phyloP scores from a whole-genome alignment of 2,113 vertebrate species.

The Pteruthius melanotis region DNA sequence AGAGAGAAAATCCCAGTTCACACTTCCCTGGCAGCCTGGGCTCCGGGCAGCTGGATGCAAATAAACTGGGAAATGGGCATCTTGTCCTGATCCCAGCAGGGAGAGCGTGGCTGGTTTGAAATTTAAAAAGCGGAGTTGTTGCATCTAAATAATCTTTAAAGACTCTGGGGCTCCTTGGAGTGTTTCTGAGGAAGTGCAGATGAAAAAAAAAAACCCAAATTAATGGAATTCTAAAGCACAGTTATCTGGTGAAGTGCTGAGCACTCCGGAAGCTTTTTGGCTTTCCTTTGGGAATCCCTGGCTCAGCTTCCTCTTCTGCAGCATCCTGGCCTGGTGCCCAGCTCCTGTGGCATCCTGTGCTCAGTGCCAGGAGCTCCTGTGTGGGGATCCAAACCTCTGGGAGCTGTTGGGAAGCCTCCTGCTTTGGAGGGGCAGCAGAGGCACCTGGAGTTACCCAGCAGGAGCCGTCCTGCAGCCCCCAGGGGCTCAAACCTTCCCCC shows the following conservation, averaged over 20 bases:
- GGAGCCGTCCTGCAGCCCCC: not conserved
- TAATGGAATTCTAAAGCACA: not conserved
- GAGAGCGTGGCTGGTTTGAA: not conserved
- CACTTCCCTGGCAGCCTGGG: not conserved
- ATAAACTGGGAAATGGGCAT: not conserved
- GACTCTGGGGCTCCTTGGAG: not conserved
- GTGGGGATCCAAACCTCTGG: not conserved
- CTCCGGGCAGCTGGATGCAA: not conserved
- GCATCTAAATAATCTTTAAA: not conserved
- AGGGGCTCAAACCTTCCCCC: not conserved
- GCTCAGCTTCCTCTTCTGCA: not conserved
- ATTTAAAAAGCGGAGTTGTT: not conserved
- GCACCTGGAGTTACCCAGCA: not conserved
- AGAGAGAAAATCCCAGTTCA: not conserved
- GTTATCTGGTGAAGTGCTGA: not conserved
- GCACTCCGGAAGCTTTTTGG: not conserved
- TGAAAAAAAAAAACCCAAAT: not conserved
- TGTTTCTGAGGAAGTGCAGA: not conserved
- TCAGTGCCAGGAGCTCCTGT: not conserved
- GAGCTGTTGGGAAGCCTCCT: not conserved
- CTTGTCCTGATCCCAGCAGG: not conserved
- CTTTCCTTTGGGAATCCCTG: not conserved
- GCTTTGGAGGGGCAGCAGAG: not conserved
- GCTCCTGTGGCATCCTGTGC: not conserved
- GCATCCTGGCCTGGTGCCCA: not conserved